Evolutionary conservation across 2,113 vertebrate genomes (phyloP).

Genomic region (Mustelus asterias): DNA sequence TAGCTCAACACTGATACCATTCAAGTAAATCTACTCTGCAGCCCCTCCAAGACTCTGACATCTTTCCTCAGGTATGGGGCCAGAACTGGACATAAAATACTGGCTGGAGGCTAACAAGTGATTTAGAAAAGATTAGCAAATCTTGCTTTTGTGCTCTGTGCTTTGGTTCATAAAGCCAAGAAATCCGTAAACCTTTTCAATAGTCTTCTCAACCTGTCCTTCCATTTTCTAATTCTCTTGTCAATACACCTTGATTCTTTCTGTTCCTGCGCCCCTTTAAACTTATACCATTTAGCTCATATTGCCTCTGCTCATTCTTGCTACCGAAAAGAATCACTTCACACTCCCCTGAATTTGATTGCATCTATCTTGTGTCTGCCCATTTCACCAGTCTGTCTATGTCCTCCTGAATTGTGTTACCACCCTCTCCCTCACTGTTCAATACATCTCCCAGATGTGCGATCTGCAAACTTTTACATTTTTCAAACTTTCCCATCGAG

Average conservation of each 20-base stretch:
- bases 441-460: not conserved
- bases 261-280: not conserved
- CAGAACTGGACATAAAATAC: not conserved
- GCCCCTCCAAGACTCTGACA: not conserved
- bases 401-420: not conserved
- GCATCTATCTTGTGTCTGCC: not conserved
- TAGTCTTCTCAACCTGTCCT: not conserved
- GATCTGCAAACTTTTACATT: not conserved
- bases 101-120: not conserved
- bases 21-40: no score
- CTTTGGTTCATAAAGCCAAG: not conserved
- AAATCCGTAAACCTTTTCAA: not conserved
- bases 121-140: not conserved
- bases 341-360: no score
- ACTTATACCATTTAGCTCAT: not conserved
- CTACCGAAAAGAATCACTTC: not conserved
- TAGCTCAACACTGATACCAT: no score
- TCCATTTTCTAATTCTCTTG: not conserved
- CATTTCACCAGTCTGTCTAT: not conserved
- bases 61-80: not conserved
- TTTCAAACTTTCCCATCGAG: not conserved
- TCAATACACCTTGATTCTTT: not conserved
- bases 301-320: not conserved
- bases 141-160: not conserved
- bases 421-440: not conserved